Base-by-base conservation (phyloP, 2,113 vertebrate genomes). In the Antigone vipio region DNA sequence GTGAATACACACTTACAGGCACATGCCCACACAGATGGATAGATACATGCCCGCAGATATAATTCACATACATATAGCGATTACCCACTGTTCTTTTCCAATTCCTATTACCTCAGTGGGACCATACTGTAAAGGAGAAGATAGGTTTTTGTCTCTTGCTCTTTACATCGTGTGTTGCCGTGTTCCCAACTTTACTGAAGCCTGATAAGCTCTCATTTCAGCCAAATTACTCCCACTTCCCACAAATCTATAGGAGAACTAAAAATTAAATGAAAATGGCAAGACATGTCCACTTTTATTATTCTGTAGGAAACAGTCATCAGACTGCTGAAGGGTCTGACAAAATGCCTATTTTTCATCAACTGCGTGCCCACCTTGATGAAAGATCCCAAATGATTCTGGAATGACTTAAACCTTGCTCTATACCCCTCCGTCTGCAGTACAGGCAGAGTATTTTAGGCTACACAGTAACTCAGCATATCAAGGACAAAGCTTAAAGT, bases 401-500 rank as follows among this genome's bases (percentile, higher is more conserved):
- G 62, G 64, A 91, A 96, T 27, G 1, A 50, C 75, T 96, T 59
- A 55, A 79, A 77, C 85, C 78, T 90, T 93, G 90, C 23, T 66
- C 40, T 82, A 58, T 44, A 27, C 21, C 34, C 63, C 52, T 79
- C 12, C 52, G 67, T 62, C 84, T 87, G 63, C 79, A 64, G 59
- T 49, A 89, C 64, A 85, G 71, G 58, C 63, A 88, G 88, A 82
- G 55, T 67, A 88, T 97, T 96, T 97, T 71, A 92, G 75, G 62
- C 67, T 71, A 24, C 30, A 93, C 45, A 94, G 87, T 90, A 96
- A 95, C 89, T 96, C 88, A 94, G 94, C 68, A 95, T 77, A 95
- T 76, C 95, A 96, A 97, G 95, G 93, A 96, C 93, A 95, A 93
- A 97, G 91, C 90, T 96, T 97, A 95, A 96, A 97, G 95, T 62